These are phyloP conservation scores for Rhinolophus ferrumequinum DNA, from an alignment of 2,113 vertebrate genomes.

Conservation along the genomic window DNA sequence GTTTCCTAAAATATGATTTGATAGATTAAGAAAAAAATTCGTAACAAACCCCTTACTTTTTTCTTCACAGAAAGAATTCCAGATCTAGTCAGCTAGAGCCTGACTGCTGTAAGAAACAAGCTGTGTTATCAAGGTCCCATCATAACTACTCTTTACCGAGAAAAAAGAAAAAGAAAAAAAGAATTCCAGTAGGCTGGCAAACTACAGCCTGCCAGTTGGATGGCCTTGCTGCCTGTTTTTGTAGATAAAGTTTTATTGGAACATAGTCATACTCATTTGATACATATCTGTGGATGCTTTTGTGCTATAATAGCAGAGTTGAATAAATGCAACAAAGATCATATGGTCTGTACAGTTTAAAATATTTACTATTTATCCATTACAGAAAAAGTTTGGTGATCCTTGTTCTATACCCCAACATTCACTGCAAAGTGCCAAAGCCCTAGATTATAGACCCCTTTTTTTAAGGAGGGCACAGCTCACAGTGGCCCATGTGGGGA, in stretches of 20 bases:
- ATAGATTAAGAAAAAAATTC: background rate
- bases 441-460: background rate
- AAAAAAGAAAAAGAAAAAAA: background rate
- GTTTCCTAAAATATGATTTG: background rate
- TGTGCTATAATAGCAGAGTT: background rate
- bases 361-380: slow-evolving; percentile 6
- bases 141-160: background rate
- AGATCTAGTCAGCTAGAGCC: background rate
- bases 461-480: too few species aligned
- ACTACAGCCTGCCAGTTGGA: slow-evolving; percentile 62
- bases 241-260: background rate
- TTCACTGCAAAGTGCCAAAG: background rate
- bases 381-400: background rate
- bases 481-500: too few species aligned
- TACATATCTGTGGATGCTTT: background rate
- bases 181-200: slow-evolving; percentile 49
- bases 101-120: background rate
- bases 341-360: background rate
- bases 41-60: background rate
- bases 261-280: background rate
- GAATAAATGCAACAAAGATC: background rate
- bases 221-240: background rate
- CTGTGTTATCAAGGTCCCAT: background rate
- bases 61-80: background rate
- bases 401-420: background rate